phyloP scores from a whole-genome alignment of 2,113 vertebrate genomes.

The Trachemys scripta region DNA sequence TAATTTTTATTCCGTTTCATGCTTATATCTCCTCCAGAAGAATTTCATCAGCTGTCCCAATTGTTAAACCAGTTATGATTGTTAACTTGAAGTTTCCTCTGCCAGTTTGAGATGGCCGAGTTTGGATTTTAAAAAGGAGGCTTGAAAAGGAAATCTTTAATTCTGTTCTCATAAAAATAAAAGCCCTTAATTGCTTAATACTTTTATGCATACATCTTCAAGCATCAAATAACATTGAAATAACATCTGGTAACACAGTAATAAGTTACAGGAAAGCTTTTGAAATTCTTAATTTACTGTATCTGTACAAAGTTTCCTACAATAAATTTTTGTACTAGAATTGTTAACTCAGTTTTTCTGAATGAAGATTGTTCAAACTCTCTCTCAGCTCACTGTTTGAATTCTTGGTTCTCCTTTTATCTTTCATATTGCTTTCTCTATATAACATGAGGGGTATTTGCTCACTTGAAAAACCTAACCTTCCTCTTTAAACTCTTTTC shows the following conservation, averaged over 20 bases:
- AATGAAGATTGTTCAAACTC: neutral
- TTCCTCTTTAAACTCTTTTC: neutral
- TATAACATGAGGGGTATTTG: neutral
- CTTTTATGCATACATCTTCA: neutral
- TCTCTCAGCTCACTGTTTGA: neutral
- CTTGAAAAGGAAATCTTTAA: neutral
- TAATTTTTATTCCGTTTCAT: neutral
- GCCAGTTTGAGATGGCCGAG: neutral
- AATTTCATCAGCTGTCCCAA: neutral
- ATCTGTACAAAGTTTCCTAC: neutral
- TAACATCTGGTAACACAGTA: neutral
- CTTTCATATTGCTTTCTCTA: neutral
- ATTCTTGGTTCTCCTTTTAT: neutral
- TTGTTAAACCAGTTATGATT: neutral
- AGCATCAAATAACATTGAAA: neutral
- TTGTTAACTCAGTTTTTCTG: neutral
- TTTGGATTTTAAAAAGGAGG: neutral
- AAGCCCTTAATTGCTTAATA: no score
- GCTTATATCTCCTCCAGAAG: neutral
- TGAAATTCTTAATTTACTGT: neutral
- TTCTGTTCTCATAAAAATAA: neutral
- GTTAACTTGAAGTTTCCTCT: neutral
- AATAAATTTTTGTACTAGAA: neutral
- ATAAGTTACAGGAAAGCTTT: neutral
- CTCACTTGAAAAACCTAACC: neutral